Conservation (phyloP, 2,113 vertebrate species). For the Caracal caracal region DNA sequence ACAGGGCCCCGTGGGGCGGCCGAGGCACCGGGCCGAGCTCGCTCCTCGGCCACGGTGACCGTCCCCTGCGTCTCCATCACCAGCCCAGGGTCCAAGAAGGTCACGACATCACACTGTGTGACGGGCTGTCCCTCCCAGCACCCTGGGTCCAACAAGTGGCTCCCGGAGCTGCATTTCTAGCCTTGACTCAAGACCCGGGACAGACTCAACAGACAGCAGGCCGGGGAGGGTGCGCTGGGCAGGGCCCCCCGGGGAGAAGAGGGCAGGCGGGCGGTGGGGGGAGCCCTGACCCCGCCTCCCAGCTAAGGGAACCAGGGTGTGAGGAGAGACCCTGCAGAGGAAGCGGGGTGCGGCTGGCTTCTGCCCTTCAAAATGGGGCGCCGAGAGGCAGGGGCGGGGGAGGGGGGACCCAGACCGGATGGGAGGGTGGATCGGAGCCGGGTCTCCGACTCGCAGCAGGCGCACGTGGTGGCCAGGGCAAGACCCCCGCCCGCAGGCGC, state of each 20-base stretch:
- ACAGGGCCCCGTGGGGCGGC: neutral
- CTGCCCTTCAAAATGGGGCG: neutral
- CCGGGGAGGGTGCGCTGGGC: neutral
- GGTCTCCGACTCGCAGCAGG: neutral
- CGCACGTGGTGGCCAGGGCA: neutral
- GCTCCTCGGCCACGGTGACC: neutral
- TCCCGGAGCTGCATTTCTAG: neutral
- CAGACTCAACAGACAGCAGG: neutral
- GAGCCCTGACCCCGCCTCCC: neutral
- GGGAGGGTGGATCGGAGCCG: neutral
- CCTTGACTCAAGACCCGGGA: neutral
- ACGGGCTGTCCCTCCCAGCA: neutral
- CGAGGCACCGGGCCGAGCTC: neutral
- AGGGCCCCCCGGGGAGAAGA: neutral
- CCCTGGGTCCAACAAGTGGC: neutral
- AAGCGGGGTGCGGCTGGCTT: neutral
- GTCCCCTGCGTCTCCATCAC: neutral
- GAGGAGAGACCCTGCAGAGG: neutral
- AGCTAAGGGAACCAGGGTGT: neutral
- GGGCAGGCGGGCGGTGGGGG: neutral
- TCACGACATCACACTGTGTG: neutral
- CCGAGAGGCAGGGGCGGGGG: neutral
- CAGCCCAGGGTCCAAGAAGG: neutral
- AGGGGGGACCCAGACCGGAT: accelerated
- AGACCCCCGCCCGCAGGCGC: neutral